These are phyloP conservation scores for Gallinago stenura DNA, from an alignment of 2,797 vertebrate genomes.

Conservation along the genomic window DNA sequence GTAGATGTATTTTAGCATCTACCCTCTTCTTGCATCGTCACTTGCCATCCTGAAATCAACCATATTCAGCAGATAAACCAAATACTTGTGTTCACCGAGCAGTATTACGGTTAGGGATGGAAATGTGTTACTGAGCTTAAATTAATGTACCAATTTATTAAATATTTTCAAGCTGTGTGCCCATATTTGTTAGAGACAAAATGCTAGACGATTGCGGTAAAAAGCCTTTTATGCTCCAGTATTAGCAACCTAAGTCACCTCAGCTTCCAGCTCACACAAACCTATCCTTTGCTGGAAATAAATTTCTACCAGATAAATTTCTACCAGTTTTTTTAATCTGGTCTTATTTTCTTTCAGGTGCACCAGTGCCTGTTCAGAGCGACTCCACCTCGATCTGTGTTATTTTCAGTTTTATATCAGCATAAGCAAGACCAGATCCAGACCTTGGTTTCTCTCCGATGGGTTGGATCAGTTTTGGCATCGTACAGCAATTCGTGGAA, in stretches of 20 bases:
- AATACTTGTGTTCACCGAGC: not conserved
- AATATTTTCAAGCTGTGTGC: not conserved
- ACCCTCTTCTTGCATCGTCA: not conserved
- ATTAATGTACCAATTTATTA: slow-evolving; percentile 44
- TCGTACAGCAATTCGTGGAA: rapidly evolving
- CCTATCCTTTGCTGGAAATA: not conserved
- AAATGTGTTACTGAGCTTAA: not conserved
- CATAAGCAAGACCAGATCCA: not conserved
- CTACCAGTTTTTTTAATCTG: not conserved
- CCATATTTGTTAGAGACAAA: not conserved
- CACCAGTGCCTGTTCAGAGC: not conserved
- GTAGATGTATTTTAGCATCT: not conserved
- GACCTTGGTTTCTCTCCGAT: rapidly evolving
- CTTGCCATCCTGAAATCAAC: not conserved
- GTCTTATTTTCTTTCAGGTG: not conserved
- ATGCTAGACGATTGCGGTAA: not conserved
- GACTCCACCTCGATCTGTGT: not conserved
- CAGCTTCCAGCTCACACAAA: not conserved
- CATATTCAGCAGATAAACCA: not conserved
- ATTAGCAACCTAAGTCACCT: not conserved
- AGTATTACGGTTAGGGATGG: not conserved
- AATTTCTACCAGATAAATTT: not conserved
- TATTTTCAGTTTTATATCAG: not conserved
- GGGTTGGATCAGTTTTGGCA: not conserved
- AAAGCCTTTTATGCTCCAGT: not conserved